Evolutionary conservation across 2,888 invertebrate genomes (phyloP).

Genomic region (Stenolophus ochropezus): DNA sequence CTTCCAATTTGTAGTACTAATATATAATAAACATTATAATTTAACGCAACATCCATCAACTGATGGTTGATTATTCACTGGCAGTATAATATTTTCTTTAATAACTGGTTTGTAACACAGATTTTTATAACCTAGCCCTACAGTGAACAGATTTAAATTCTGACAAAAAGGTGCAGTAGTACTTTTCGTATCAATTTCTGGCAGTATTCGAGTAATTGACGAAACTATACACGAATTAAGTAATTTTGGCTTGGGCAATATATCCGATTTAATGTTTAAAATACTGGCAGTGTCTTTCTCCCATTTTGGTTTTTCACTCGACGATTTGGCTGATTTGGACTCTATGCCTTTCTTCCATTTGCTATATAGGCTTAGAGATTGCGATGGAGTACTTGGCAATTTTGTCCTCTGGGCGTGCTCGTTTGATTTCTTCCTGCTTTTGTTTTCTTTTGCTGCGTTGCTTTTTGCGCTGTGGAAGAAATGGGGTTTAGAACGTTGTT

Average conservation of each 20-base stretch:
- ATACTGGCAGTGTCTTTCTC: slow-evolving; percentile 77
- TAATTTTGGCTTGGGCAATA: slow-evolving; percentile 19
- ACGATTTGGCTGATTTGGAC: slow-evolving; percentile 27
- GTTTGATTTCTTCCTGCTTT: slow-evolving; percentile 44
- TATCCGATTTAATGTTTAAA: slow-evolving; percentile 67
- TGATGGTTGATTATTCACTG: slow-evolving; percentile 28
- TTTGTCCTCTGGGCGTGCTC: slow-evolving; percentile 2
- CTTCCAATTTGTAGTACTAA: neutral
- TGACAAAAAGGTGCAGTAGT: slow-evolving; percentile 24
- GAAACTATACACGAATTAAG: slow-evolving; percentile 45
- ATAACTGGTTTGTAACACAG: slow-evolving; percentile 42
- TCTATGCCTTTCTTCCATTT: slow-evolving; percentile 50
- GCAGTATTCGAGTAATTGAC: slow-evolving; percentile 46
- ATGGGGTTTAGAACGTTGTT: slow-evolving; percentile 67
- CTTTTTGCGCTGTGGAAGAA: slow-evolving; percentile 69
- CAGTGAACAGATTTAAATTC: slow-evolving; percentile 44
- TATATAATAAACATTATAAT: slow-evolving; percentile 48
- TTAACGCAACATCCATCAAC: slow-evolving; percentile 49
- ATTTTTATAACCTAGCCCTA: slow-evolving; percentile 49
- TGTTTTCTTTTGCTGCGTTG: slow-evolving; percentile 68
- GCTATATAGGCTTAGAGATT: slow-evolving; percentile 26
- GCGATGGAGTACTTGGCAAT: slow-evolving; percentile 29
- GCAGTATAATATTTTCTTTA: slow-evolving; percentile 52
- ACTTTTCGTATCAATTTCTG: slow-evolving; percentile 47
- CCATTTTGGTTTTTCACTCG: slow-evolving; percentile 68